Evolutionary conservation across 2,888 invertebrate genomes (phyloP).

Genomic region (Noctua fimbriata): DNA sequence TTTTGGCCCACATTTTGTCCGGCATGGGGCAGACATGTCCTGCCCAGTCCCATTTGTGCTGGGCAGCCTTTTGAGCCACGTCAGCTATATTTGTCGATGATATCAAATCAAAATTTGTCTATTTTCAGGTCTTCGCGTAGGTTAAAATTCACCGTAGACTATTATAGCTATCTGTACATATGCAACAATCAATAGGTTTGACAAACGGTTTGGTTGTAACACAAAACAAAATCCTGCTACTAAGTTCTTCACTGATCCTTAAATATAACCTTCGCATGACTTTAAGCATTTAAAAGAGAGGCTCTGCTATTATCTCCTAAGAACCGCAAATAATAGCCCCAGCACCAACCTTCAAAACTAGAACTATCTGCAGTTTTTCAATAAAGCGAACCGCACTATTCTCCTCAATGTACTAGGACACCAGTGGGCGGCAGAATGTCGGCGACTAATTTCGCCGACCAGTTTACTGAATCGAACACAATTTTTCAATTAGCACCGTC

Average conservation of each 20-base stretch:
- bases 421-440: slow-evolving; percentile 63
- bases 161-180: too few relatives aligned
- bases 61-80: too few relatives aligned
- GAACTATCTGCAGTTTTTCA: slow-evolving; percentile 47
- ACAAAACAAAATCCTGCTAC: not conserved
- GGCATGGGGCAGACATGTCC: too few relatives aligned
- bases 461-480: slow-evolving; percentile 76
- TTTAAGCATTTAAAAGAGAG: not conserved
- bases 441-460: slow-evolving; percentile 62
- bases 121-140: not conserved
- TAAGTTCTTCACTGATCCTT: not conserved
- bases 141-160: not conserved
- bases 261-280: not conserved
- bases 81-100: too few relatives aligned
- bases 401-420: slow-evolving; percentile 40
- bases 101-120: not conserved
- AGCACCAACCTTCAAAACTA: slow-evolving; percentile 15
- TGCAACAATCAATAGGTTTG: not conserved
- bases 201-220: too few relatives aligned
- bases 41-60: too few relatives aligned
- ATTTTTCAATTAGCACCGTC: slow-evolving; percentile 79
- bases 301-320: not conserved
- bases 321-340: not conserved
- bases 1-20: too few relatives aligned
- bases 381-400: slow-evolving; percentile 28